These are phyloP conservation scores for Megaceryle torquata DNA, from an alignment of 2,113 vertebrate genomes.

Conservation along the genomic window DNA sequence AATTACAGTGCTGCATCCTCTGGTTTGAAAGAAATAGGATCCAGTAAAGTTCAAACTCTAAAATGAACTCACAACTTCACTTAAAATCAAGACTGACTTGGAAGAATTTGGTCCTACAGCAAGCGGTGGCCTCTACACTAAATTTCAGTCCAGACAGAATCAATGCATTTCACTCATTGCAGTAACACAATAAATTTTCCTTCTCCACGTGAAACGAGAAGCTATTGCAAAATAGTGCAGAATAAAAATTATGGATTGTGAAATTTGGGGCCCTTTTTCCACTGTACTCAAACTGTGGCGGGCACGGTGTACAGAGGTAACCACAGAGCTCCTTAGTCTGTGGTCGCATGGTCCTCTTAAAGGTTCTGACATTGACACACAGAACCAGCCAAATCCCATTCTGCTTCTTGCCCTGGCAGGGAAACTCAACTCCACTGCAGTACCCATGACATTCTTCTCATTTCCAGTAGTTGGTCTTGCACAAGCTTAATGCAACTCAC, in stretches of 20 bases:
- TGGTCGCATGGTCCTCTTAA: rapidly evolving
- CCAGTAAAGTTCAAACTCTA: neutral
- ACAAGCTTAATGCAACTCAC: neutral
- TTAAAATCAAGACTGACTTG: neutral
- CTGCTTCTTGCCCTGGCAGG: neutral
- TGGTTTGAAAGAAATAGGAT: neutral
- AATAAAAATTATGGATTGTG: neutral
- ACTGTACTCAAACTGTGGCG: neutral
- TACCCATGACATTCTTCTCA: neutral
- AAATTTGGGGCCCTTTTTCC: neutral
- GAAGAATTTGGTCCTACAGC: neutral
- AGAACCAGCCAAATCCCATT: neutral
- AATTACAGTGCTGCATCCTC: neutral
- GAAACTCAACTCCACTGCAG: neutral
- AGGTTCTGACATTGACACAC: neutral
- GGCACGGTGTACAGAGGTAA: neutral
- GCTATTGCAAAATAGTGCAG: neutral
- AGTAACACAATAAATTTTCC: neutral
- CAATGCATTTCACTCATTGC: neutral
- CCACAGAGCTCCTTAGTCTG: neutral
- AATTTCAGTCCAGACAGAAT: neutral
- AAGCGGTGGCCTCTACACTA: neutral
- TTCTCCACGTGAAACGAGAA: neutral
- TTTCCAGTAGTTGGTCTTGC: neutral
- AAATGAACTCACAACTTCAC: neutral